These are phyloP conservation scores for Pedicia rivosa DNA, from an alignment of 2,888 invertebrate species.

Conservation along the genomic window DNA sequence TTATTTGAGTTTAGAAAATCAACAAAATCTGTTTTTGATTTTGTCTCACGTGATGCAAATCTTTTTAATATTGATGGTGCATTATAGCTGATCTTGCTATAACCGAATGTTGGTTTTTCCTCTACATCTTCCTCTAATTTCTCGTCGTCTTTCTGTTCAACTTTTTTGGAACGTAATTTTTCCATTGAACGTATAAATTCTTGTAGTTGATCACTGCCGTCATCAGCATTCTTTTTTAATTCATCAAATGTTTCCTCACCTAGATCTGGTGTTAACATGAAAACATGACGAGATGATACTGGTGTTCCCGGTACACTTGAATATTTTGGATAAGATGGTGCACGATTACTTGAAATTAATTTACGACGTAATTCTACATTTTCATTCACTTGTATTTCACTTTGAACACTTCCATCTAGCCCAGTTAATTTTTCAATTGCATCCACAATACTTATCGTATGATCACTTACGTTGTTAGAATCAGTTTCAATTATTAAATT, in stretches of 20 bases:
- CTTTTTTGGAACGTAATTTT: slow-evolving; percentile 3
- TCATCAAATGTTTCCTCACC: not conserved
- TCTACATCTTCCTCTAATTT: not conserved
- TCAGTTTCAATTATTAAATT: slow-evolving; percentile 3
- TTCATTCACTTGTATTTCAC: not conserved
- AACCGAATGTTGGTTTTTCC: slow-evolving; percentile 1
- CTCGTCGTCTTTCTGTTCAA: not conserved
- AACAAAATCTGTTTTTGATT: no score
- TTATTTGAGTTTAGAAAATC: not conserved
- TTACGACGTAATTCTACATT: not conserved
- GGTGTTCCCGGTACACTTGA: slow-evolving; percentile 5
- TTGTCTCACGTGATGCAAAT: no score
- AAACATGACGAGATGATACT: not conserved
- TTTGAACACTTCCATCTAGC: no score
- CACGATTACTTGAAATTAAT: not conserved
- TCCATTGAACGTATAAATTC: slow-evolving; percentile 6
- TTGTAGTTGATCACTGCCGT: not conserved
- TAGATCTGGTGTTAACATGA: no score
- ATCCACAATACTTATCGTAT: not conserved
- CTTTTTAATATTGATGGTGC: slow-evolving; percentile 4
- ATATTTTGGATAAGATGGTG: slow-evolving; percentile 1
- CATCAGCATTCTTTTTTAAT: not conserved
- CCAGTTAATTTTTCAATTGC: slow-evolving; percentile 6
- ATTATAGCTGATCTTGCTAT: slow-evolving; percentile 6
- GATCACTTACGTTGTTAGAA: slow-evolving; percentile 3